Evolutionary conservation across 2,113 vertebrate species (phyloP).

Genomic region (Ranitomeya variabilis): DNA sequence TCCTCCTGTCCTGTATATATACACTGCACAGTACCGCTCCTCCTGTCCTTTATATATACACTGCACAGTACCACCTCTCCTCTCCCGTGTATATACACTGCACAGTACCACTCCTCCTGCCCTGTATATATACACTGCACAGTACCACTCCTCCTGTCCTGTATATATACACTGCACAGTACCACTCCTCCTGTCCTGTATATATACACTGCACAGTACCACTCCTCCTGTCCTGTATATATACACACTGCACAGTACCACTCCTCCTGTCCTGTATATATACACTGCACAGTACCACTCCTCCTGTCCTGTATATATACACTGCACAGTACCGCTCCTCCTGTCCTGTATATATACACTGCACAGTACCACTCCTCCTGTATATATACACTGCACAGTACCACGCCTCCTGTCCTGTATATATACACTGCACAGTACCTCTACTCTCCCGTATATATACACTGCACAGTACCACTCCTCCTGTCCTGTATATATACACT

Average conservation of each 20-base stretch:
- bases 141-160: background rate
- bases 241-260: background rate
- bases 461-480: too few relatives aligned
- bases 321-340: background rate
- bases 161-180: too few relatives aligned
- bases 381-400: background rate
- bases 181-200: background rate
- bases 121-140: background rate
- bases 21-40: background rate
- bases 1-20: background rate
- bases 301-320: background rate
- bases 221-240: background rate
- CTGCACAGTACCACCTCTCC: background rate
- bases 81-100: background rate
- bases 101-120: background rate
- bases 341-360: background rate
- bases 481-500: too few relatives aligned
- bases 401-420: background rate
- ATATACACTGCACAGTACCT: background rate
- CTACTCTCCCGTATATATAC: too few relatives aligned
- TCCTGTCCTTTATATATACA: background rate
- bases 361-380: too few relatives aligned
- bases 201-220: background rate
- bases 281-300: too few relatives aligned
- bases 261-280: background rate